A percentile compares a stretch with the other conserved stretches of the same genome.
Conservation (phyloP, 2,888 invertebrate genomes). For the Euproctis similis region DNA sequence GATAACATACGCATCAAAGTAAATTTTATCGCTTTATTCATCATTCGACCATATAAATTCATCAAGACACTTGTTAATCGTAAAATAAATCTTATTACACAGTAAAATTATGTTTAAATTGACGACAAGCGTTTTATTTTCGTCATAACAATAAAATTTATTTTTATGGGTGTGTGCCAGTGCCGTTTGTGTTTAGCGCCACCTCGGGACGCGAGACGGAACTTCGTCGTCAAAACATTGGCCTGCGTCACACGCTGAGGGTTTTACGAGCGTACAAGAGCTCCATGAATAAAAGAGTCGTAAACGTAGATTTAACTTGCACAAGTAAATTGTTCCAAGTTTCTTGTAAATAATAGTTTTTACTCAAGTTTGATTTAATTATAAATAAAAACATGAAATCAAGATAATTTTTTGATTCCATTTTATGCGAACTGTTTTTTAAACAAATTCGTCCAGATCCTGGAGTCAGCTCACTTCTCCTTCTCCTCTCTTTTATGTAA, state of each 20-base stretch:
- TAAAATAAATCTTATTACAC: conserved; percentile 76
- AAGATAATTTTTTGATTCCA: too few relatives aligned
- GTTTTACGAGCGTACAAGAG: conserved; percentile 41
- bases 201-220: conserved; percentile 43
- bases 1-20: conserved; percentile 64
- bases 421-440: too few relatives aligned
- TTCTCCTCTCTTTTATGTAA: too few relatives aligned
- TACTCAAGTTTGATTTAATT: neutral
- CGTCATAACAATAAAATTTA: conserved; percentile 76
- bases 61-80: conserved; percentile 75
- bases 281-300: conserved; percentile 56
- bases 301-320: conserved; percentile 50
- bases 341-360: neutral
- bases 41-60: conserved; percentile 71
- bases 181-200: conserved; percentile 48
- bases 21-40: conserved; percentile 71
- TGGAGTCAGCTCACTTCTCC: too few relatives aligned
- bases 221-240: conserved; percentile 39
- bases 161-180: conserved; percentile 62
- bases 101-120: conserved; percentile 75
- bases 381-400: neutral
- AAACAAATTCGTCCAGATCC: too few relatives aligned
- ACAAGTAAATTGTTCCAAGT: neutral
- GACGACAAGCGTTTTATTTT: conserved; percentile 76
- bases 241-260: conserved; percentile 48